Percentiles rank a stretch among this genome's conserved stretches.
Conservation (phyloP, 2,113 vertebrate species). For the Gnathonemus echidnorhynchus region DNA sequence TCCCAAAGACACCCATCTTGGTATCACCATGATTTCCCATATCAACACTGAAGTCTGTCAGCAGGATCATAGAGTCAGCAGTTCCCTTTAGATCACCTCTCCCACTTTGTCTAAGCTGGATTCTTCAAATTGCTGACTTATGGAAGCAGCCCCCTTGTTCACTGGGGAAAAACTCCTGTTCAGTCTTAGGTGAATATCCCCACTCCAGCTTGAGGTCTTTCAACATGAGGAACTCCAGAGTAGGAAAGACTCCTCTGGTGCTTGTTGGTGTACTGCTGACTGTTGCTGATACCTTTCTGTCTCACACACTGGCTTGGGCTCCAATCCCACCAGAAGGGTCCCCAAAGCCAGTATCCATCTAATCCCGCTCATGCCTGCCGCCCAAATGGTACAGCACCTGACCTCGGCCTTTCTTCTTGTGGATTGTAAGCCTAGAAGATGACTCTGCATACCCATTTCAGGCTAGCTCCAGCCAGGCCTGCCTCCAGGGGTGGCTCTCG, state of each 20-base stretch:
- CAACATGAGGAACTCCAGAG: background rate
- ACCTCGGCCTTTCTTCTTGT: background rate
- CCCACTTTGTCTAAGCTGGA: background rate
- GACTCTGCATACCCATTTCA: background rate
- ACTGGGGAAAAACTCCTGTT: background rate
- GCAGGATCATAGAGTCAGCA: background rate
- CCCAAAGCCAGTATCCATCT: no score
- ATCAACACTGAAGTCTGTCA: background rate
- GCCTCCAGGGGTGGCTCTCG: background rate
- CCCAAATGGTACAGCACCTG: background rate
- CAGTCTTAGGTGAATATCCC: background rate
- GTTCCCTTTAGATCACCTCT: background rate
- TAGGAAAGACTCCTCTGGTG: background rate
- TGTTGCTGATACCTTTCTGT: background rate
- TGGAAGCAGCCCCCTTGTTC: background rate
- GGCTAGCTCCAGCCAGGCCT: background rate
- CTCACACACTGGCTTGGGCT: background rate
- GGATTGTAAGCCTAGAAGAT: background rate
- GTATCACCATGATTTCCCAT: background rate
- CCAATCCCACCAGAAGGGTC: no score
- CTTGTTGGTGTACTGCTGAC: background rate
- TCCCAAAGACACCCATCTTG: background rate
- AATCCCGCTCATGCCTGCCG: background rate
- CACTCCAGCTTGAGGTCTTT: background rate
- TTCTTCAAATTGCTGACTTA: background rate